phyloP scores from a whole-genome alignment of 1,140 invertebrate genomes.

The Mactra quadrangularis region DNA sequence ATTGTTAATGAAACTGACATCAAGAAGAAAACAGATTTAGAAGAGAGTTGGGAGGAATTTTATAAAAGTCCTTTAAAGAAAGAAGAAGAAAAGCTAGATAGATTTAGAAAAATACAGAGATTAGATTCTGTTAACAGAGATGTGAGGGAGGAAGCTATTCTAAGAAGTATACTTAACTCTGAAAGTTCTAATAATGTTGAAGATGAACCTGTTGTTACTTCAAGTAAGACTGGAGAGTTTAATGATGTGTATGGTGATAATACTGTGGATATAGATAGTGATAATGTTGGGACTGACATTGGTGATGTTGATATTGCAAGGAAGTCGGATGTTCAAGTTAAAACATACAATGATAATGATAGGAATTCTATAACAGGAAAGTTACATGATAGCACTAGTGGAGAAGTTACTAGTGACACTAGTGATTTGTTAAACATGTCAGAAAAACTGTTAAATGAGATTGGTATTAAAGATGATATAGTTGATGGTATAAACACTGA shows the following conservation, averaged over 20 bases:
- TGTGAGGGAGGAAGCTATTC: constrained; percentile 31
- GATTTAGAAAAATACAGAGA: constrained; percentile 7
- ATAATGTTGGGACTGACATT: not conserved
- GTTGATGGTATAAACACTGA: not conserved
- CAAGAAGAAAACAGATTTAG: constrained; percentile 1
- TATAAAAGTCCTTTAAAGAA: constrained; percentile 48
- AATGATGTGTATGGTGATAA: not conserved
- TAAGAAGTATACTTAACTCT: constrained; percentile 1
- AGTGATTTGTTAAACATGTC: constrained; percentile 25
- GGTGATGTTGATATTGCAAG: not conserved
- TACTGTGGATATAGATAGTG: not conserved
- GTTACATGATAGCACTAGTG: not conserved
- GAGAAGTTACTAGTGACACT: not conserved
- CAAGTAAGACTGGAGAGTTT: not conserved
- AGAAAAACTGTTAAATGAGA: constrained; percentile 48
- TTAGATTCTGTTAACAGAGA: constrained; percentile 50
- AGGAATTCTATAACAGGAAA: too few relatives aligned
- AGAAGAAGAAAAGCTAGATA: not conserved
- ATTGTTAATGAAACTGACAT: not conserved
- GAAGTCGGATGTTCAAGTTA: too few relatives aligned
- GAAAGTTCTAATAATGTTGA: not conserved
- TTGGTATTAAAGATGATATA: constrained; percentile 14
- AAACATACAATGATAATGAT: not conserved
- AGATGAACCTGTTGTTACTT: not conserved
- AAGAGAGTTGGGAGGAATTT: constrained; percentile 47